Evolutionary conservation across 2,797 vertebrate genomes (phyloP).

Genomic region (Scleropages formosus): DNA sequence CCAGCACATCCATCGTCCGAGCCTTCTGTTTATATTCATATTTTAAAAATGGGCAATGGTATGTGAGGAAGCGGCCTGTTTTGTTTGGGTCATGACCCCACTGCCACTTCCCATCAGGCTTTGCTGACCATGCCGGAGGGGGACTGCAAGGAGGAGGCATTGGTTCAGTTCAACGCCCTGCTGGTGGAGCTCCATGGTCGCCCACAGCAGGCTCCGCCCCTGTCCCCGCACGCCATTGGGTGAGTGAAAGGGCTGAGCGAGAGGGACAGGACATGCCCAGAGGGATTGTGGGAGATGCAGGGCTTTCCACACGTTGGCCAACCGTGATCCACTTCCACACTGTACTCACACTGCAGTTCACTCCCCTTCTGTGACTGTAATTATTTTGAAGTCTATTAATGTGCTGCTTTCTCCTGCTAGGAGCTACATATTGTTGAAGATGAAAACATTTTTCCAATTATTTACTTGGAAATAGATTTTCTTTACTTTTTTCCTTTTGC

Average conservation of each 20-base stretch:
- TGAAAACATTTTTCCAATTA: too few species aligned
- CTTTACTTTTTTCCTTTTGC: too few species aligned
- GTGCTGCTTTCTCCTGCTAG: too few species aligned
- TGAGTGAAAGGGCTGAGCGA: conserved; percentile 52
- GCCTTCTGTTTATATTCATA: not conserved
- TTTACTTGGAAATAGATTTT: too few species aligned
- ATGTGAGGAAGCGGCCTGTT: too few species aligned
- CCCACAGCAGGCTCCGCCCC: conserved; percentile 43
- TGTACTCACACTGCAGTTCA: not conserved
- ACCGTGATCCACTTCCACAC: not conserved
- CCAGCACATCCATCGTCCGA: not conserved
- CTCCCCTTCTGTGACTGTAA: too few species aligned
- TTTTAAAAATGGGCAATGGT: too few species aligned
- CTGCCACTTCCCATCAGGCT: conserved; percentile 55
- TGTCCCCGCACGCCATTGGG: conserved; percentile 65
- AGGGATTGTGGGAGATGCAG: not conserved
- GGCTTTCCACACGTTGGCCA: too few species aligned
- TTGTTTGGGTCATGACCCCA: too few species aligned
- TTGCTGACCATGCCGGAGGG: conserved; percentile 61
- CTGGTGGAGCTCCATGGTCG: conserved; percentile 64
- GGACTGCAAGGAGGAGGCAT: conserved; percentile 56
- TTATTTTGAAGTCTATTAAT: too few species aligned
- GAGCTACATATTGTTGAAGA: too few species aligned
- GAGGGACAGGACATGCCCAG: not conserved
- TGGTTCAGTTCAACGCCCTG: conserved; percentile 70